phyloP scores from a whole-genome alignment of 1,140 invertebrate species.

The Drosophila sp. region DNA sequence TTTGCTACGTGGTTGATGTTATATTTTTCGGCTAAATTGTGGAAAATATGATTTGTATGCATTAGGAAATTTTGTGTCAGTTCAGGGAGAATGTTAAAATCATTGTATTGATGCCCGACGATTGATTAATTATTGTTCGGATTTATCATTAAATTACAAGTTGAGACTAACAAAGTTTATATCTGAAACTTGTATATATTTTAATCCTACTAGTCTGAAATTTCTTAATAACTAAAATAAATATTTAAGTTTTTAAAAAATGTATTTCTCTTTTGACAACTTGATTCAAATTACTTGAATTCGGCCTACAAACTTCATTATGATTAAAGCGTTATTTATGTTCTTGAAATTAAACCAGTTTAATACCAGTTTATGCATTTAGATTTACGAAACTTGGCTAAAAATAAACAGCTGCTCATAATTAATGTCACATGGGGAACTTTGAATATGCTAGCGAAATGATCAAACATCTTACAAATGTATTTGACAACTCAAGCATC shows the following conservation, averaged over 20 bases:
- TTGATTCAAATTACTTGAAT: neutral
- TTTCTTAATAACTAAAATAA: neutral
- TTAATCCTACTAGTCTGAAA: neutral
- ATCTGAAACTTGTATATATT: too few species aligned
- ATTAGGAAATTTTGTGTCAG: constrained; percentile 60
- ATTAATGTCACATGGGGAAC: constrained; percentile 17
- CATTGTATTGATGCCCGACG: constrained; percentile 56
- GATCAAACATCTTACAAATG: constrained; percentile 59
- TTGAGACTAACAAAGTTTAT: neutral
- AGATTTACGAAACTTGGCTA: constrained; percentile 36
- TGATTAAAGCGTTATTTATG: constrained; percentile 26
- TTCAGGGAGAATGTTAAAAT: constrained; percentile 43
- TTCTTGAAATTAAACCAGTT: constrained; percentile 50
- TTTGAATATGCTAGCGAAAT: constrained; percentile 7
- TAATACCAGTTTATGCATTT: constrained; percentile 47
- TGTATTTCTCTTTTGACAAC: constrained; percentile 13
- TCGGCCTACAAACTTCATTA: constrained; percentile 2
- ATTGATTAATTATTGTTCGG: constrained; percentile 37
- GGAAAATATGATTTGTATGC: constrained; percentile 77
- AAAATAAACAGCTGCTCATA: constrained; percentile 54
- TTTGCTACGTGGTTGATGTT: constrained; percentile 68
- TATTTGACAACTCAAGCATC: constrained; percentile 57
- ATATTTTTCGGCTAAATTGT: constrained; percentile 33
- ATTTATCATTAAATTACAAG: constrained; percentile 1
- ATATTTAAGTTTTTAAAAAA: neutral